Percentiles rank a stretch among this genome's conserved stretches.
These are phyloP conservation scores for Asarcornis scutulata DNA, from an alignment of 2,113 vertebrate genomes.

Conservation along the genomic window DNA sequence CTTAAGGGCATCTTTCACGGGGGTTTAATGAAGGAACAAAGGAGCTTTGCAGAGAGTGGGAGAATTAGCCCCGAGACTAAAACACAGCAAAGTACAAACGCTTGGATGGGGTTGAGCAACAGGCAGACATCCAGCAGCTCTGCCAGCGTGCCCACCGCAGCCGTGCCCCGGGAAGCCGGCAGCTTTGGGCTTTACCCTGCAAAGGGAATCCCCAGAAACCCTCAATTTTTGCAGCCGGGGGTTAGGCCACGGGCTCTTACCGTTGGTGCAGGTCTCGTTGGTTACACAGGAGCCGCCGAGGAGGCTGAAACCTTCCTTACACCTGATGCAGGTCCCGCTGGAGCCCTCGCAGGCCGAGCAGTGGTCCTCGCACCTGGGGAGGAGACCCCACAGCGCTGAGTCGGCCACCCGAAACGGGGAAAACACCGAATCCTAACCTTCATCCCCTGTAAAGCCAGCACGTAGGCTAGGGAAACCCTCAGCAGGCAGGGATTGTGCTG, in stretches of 20 bases:
- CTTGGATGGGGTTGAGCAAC: not conserved
- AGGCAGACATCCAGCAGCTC: conserved; percentile 8
- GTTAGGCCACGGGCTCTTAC: conserved; percentile 69
- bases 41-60: conserved; percentile 16
- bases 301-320: conserved; percentile 85
- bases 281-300: conserved; percentile 82
- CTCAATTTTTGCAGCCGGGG: not conserved
- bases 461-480: not conserved
- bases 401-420: not conserved
- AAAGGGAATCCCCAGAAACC: not conserved
- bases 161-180: not conserved
- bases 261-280: conserved; percentile 88
- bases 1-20: conserved; percentile 13
- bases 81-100: not conserved
- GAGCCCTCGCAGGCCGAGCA: conserved; percentile 85
- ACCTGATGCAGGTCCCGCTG: conserved; percentile 82
- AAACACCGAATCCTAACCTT: not conserved
- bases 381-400: not conserved
- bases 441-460: not conserved
- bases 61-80: conserved; percentile 44
- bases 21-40: conserved; percentile 28
- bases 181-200: not conserved
- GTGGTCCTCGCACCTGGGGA: conserved; percentile 86
- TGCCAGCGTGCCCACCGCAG: not conserved
- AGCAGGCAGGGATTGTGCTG: not conserved